Evolutionary conservation across 2,888 invertebrate species (phyloP), one percentile per base, ranked within the genome.

Genomic region (Drosophila robusta): DNA sequence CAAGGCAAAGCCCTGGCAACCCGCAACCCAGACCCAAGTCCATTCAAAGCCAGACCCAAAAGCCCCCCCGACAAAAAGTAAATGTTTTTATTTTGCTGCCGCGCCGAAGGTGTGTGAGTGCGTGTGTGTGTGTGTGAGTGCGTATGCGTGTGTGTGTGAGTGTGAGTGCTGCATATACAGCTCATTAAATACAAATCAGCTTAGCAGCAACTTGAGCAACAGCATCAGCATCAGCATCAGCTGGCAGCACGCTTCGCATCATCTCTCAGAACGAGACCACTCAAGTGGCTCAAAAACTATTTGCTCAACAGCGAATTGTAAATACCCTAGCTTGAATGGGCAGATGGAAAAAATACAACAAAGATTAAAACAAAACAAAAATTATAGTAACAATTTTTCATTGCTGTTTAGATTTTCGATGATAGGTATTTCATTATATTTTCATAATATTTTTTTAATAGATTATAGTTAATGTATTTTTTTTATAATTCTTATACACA

Each of bases 171-270:
- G 63, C 63, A 80, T 75, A 75, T 70, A 72, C 73, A 85, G 83
- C 88, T 87, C 85, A 86, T 87, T 87, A 86, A 83, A 83, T 79
- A 71, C 77, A 86, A 86, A 86, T 83, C 85, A 86, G 85, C 85
- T 87, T 86, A 79, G 75, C 62, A 62, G 58, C 69, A 73, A 66
- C 69, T 71, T 65, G 65, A 74, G 61, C 77, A 74, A 45, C 65
- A 52, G 26, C 69, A 46, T 12, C 61, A 29, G 26, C 34, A 46
- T 44, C 42, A 34, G 34, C 58, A 47, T 51, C 67, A 51, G 42
- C 61, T 63, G 58, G 52, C 64, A 69, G 50, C 62, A 46, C 58
- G 63, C 51, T 55, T 58, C 61, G 39, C 70, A 69, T 57, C 39
- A 57, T 41, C 34, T 34, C 4, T 24, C 16, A 47, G 36, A 36